phyloP scores from a whole-genome alignment of 2,113 vertebrate genomes.

The Lanius ludovicianus region DNA sequence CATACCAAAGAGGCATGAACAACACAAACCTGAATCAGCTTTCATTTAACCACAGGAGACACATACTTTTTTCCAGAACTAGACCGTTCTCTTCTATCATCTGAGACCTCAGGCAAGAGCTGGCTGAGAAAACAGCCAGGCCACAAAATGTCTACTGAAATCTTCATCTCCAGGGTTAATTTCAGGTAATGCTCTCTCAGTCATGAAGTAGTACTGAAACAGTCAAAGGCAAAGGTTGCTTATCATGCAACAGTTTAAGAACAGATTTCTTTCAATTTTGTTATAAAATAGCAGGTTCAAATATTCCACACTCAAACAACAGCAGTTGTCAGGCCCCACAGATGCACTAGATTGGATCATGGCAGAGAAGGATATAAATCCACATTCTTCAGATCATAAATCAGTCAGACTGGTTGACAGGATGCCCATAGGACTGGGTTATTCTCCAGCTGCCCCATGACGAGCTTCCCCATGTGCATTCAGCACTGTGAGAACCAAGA shows the following conservation, averaged over 20 bases:
- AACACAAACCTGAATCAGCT: background rate
- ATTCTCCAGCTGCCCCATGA: background rate
- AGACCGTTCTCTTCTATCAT: background rate
- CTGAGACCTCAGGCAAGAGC: background rate
- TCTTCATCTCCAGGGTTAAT: background rate
- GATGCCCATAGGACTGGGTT: background rate
- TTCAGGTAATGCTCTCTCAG: background rate
- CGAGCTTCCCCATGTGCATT: background rate
- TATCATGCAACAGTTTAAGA: background rate
- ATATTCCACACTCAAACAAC: background rate
- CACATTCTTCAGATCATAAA: slow-evolving; percentile 5
- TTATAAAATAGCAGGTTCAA: slow-evolving; percentile 14
- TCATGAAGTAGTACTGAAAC: background rate
- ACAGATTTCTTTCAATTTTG: slow-evolving; percentile 7
- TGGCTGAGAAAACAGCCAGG: background rate
- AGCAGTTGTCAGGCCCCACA: slow-evolving; percentile 1
- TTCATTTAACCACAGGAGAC: background rate
- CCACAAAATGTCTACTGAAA: background rate
- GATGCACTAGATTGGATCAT: background rate
- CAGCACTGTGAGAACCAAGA: background rate
- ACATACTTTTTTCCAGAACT: background rate
- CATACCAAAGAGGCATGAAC: background rate
- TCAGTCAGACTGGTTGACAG: slow-evolving; percentile 1
- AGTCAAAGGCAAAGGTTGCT: background rate
- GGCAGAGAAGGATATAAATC: slow-evolving; percentile 1